phyloP scores from a whole-genome alignment of 2,888 invertebrate genomes.

The Apomyelois bistriatella region DNA sequence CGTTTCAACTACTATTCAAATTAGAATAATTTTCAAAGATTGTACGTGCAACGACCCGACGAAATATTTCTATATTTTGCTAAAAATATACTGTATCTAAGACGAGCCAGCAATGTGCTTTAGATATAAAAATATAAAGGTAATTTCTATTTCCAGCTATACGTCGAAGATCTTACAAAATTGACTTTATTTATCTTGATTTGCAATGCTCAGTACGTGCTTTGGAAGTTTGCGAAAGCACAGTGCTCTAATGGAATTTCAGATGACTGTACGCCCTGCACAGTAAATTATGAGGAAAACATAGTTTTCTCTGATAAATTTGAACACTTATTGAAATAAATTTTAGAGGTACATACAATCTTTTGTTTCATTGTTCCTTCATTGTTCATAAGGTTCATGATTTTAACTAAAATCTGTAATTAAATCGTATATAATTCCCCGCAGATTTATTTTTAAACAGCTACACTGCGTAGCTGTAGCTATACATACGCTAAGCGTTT shows the following conservation, averaged over 20 bases:
- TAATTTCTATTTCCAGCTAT: background rate
- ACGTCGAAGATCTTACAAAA: constrained; percentile 6
- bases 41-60: constrained; percentile 15
- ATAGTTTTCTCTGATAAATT: background rate
- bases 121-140: background rate
- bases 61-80: background rate
- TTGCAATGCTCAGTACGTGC: constrained; percentile 1
- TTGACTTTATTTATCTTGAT: constrained; percentile 4
- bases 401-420: too few relatives aligned
- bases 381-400: too few relatives aligned
- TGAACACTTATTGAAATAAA: too few relatives aligned
- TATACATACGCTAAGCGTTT: too few relatives aligned
- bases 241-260: background rate
- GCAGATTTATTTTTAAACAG: too few relatives aligned
- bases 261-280: background rate
- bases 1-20: constrained; percentile 30
- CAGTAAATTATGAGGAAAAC: background rate
- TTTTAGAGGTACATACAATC: too few relatives aligned
- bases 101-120: background rate
- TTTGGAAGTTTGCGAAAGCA: background rate
- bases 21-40: constrained; percentile 29
- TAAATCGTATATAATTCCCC: too few relatives aligned
- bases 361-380: too few relatives aligned
- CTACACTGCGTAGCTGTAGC: too few relatives aligned
- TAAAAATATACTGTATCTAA: background rate